Base-by-base conservation (phyloP, 2,797 vertebrate species). In the Sebastes taczanowskii region DNA sequence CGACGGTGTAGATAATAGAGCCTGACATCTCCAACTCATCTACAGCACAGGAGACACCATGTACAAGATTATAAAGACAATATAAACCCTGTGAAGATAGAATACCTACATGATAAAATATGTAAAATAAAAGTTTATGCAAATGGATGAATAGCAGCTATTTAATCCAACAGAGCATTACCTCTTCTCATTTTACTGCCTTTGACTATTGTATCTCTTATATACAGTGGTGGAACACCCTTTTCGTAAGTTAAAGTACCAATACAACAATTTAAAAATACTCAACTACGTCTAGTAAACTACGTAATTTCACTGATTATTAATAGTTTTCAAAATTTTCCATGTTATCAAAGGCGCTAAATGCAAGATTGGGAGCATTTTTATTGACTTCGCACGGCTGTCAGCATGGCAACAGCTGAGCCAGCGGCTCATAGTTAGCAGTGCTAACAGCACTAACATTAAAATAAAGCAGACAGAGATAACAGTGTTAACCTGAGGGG, bases 1-100 rank as follows among this genome's bases (percentile, higher is more conserved):
- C 98, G 61, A 99, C 98, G 0, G 98, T 99, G 94, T 99, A 99
- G 93, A 98, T 99, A 70, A 99, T 97, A 11, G 98, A 98, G 8
- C 98, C 98, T 0, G 97, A 97, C 70, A 97, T 97, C 93, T 99
- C 98, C 91, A 99, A 95, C 83, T 99, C 99, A 42, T 99, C 99
- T 99, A 86, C 9, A 76, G 29, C 20, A 83, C 35, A 72, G 22
- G 6, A 58, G 22, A 63, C 7, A 66, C 10, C 49, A 22, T 22
- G n/a, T 16, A 32, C 34, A 34, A 11, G 6, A 27, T 14, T 49
- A 20, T 38, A 62, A 22, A 58, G 7, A 52, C 11, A 38, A 22
- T 20, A 22, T 6, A 42, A 30, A 53, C 20, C 9, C 7, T 53
- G n/a, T 25, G 20, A 23, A 18, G 8, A 52, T 35, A n/a, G 20